Base-by-base conservation (phyloP, 2,888 invertebrate species). In the Nomada lathburiana region DNA sequence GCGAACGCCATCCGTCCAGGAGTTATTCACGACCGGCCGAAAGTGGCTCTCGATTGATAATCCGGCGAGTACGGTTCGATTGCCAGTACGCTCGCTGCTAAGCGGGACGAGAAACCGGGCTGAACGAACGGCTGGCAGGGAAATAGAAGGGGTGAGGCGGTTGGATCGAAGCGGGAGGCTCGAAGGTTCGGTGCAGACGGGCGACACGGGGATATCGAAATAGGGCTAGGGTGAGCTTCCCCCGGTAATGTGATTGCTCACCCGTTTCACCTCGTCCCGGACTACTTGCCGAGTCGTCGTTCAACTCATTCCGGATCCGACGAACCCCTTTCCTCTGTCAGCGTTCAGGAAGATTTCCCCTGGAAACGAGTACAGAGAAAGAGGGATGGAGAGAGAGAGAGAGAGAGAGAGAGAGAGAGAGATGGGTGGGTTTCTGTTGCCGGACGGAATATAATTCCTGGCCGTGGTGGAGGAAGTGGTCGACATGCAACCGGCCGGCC, bases 241-340 rank as follows among this genome's bases (percentile, higher is more conserved):
- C 86, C 83, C 71, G 83, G 89, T 92, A 91, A 92, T 91, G 90
- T 88, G 90, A 92, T 92, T 91, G 90, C 90, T 90, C 90, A 88
- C 86, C 89, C 91, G 88, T 89, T 90, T 90, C 88, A 88, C 86
- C 86, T 90, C 87, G 85, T 87, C 84, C 87, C 86, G 76, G 84
- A 83, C 83, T 86, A 84, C 87, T 87, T 82, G 86, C 81, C 85
- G 82, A 76, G 74, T 80, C 86, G 78, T 82, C 85, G 84, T 84
- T 84, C 82, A 76, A 76, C 76, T 82, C 79, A 71, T 81, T 73
- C 87, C 76, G 80, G 78, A 84, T 87, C 87, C 86, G 84, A 83
- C 79, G 69, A 84, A 84, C 86, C 88, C 85, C 86, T 85, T 76
- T 81, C 60, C 70, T 73, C 53, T 82, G 78, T 84, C 75, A 53